Conservation (phyloP, 2,113 vertebrate genomes). For the Channa maculata region DNA sequence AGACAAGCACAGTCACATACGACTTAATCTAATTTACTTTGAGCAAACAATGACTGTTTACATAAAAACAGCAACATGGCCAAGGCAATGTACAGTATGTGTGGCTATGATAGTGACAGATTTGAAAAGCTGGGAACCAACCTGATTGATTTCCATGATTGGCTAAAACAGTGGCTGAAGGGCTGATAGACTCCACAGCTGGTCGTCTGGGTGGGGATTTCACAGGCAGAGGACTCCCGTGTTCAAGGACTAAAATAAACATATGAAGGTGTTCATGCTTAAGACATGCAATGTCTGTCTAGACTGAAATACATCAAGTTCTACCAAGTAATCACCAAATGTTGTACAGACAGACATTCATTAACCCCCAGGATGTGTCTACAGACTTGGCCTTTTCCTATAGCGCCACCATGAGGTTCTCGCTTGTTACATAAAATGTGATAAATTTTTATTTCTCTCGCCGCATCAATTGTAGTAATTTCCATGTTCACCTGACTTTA, state of each 20-base stretch:
- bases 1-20: conserved; percentile 66
- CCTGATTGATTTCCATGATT: conserved; percentile 57
- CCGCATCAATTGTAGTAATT: no score
- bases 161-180: conserved; percentile 35
- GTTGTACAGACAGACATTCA: no score
- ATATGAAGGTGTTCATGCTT: conserved; percentile 29
- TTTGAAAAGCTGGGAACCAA: conserved; percentile 26
- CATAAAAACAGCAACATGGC: conserved; percentile 53
- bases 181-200: conserved; percentile 59
- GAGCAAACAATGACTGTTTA: conserved; percentile 10
- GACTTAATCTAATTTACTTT: conserved; percentile 60
- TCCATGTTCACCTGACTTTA: no score
- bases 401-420: no score
- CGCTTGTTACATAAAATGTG: no score
- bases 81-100: conserved; percentile 1
- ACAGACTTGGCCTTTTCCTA: no score
- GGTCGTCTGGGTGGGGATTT: conserved; percentile 60
- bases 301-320: no score
- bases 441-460: no score
- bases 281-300: background rate
- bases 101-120: conserved; percentile 26
- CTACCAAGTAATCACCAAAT: no score
- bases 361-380: no score
- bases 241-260: conserved; percentile 51
- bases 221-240: conserved; percentile 47